A percentile compares a stretch with the other conserved stretches of the same genome.
Conservation (phyloP, 2,888 invertebrate genomes). For the Drosophila rubida region DNA sequence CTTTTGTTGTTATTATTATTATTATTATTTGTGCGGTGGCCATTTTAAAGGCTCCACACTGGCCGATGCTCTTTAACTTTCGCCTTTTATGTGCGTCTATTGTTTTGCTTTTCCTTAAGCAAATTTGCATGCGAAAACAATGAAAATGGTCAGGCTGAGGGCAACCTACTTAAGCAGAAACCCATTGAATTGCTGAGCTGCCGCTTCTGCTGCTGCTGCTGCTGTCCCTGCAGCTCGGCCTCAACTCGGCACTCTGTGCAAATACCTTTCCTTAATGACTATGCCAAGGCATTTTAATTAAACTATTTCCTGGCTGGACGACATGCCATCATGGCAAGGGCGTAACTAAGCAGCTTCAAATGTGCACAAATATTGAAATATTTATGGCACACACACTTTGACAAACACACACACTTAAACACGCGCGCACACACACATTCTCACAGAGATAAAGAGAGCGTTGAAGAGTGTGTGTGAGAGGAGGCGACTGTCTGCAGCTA, state of each 20-base stretch:
- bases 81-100: conserved; percentile 47
- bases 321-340: conserved; percentile 41
- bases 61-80: conserved; percentile 52
- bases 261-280: conserved; percentile 71
- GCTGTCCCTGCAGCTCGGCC: background rate
- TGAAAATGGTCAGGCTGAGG: conserved; percentile 72
- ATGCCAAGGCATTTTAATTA: conserved; percentile 80
- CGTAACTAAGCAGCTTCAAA: conserved; percentile 73
- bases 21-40: conserved; percentile 36
- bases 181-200: conserved; percentile 38
- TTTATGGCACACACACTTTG: conserved; percentile 60
- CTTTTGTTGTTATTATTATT: conserved; percentile 17
- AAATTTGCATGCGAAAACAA: conserved; percentile 76
- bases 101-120: conserved; percentile 51
- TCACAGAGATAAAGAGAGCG: background rate
- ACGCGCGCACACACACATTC: conserved; percentile 18
- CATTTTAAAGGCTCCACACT: conserved; percentile 50
- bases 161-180: conserved; percentile 37
- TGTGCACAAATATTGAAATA: conserved; percentile 78
- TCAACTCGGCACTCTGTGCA: background rate
- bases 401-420: conserved; percentile 24
- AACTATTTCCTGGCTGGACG: conserved; percentile 75
- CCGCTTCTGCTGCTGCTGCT: background rate
- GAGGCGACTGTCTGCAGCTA: conserved; percentile 37
- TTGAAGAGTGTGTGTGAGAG: background rate